Evolutionary conservation across 2,888 invertebrate genomes (phyloP), one percentile per base, ranked within the genome.

Genomic region (Cryptocephalus moraei): DNA sequence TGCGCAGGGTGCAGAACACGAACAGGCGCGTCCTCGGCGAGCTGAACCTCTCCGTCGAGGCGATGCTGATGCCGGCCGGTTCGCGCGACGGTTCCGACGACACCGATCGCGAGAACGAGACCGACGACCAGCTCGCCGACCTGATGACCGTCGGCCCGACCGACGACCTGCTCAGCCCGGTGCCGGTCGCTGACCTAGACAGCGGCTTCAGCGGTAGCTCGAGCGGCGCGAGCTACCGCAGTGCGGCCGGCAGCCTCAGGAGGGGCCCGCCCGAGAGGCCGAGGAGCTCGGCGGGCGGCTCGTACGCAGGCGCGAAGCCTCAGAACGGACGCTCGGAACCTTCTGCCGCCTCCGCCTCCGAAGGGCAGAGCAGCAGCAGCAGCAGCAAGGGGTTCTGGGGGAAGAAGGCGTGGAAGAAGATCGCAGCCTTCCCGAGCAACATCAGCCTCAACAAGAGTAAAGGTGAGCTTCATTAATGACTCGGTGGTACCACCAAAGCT

Each of bases 61-160:
- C 88, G 41, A 90, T 91, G 89, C 71, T 91, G 55, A 91, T 91
- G 91, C 91, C 90, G 12, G 80, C 83, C 62, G 79, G 80, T 56
- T 73, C 75, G 22, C 71, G 74, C 10, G 71, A 73, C 49, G 69
- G 70, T 41, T 78, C 77, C 71, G 80, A 76, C 56, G 80, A 75
- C 56, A 80, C 79, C 43, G 81, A 80, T 66, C 52, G 63, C n/a
- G 77, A 80, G 61, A 78, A 77, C 48, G 79, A 78, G 62, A 76
- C 75, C 54, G 75, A 76, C 62, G 80, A 79, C 63, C 79, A 78
- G 63, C 73, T 79, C 53, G 78, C 79, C 59, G 84, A 84, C 64
- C 69, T 85, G 56, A 70, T 86, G 57, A 75, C 81, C 13, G 43
- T 82, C 51, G 80, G 81, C 47, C 82, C 83, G 14, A 82, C 83